Evolutionary conservation across 2,113 vertebrate species (phyloP), one percentile per base, ranked within the genome.

Genomic region (Heterotilapia buettikoferi): DNA sequence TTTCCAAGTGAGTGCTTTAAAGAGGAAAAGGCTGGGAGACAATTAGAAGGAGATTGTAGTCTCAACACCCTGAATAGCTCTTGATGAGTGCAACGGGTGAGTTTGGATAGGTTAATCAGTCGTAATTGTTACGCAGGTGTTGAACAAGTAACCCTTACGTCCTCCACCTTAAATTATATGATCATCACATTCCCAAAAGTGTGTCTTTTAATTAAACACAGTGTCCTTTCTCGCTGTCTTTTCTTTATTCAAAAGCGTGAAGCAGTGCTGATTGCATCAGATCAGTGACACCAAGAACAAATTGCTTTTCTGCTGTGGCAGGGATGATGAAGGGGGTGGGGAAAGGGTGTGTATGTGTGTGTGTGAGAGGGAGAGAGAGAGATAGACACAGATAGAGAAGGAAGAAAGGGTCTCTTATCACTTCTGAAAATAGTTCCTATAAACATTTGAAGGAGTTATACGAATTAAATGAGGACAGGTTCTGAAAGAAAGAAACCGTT

Each of bases 201-300:
- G 78, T 68, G 84, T 71, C 80, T 84, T 94, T 94, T 95, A 94
- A 96, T 94, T 95, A 96, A 95, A 95, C 90, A 86, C 88, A 68
- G 89, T 80, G 91, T 93, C 92, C 90, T 87, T 87, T 91, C 76
- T 80, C 57, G 43, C 66, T 90, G 71, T 83, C 73, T 84, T 85
- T 86, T 89, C 86, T 87, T 85, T 80, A 76, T 84, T 93, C 87
- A 93, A 84, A 83, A 89, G 92, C 89, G 79, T 96, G 95, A 95
- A 95, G 95, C 95, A 89, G 87, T 71, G 71, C 92, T 96, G 94
- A 96, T 95, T 94, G 93, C 93, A 86, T 95, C 92, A 90, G 93
- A 95, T 95, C 95, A 90, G 26, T 90, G 88, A 92, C 92, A 95
- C 89, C 82, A n/a, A 92, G 92, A 96, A 93, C 92, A 96, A 95